Evolutionary conservation across 2,113 vertebrate genomes (phyloP).

Genomic region (Euleptes europaea): DNA sequence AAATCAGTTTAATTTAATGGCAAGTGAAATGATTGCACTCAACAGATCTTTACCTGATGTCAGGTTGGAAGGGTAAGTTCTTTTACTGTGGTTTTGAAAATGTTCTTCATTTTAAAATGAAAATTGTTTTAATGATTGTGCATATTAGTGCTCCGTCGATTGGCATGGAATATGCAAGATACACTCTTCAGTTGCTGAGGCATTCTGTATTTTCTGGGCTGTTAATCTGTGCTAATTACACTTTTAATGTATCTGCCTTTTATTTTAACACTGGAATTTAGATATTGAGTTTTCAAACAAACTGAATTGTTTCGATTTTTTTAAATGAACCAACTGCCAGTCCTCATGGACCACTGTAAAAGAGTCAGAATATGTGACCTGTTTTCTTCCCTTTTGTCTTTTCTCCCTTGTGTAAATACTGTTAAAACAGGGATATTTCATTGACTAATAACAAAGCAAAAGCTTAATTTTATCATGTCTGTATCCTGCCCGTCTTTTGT

Average conservation of each 20-base stretch:
- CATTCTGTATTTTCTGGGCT: background rate
- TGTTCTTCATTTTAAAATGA: slow-evolving; percentile 8
- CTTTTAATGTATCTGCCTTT: background rate
- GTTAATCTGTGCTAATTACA: background rate
- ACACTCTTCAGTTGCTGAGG: background rate
- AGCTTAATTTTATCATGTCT: too few species aligned
- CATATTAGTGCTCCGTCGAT: background rate
- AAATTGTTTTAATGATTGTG: slow-evolving; percentile 21
- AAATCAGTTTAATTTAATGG: slow-evolving; percentile 99
- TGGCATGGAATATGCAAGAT: background rate
- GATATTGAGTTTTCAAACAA: background rate
- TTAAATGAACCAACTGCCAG: background rate
- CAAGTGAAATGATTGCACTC: slow-evolving; percentile 97
- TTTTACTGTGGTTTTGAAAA: slow-evolving; percentile 20
- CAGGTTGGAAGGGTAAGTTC: slow-evolving; percentile 94
- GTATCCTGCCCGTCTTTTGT: too few species aligned
- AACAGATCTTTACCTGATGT: slow-evolving; percentile 97
- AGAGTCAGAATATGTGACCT: background rate
- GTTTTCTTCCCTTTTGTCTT: background rate
- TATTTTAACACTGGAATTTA: background rate
- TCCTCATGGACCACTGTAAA: background rate
- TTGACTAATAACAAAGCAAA: too few species aligned
- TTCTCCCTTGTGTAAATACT: too few species aligned
- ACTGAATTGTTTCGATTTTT: background rate
- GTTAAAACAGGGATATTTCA: too few species aligned